phyloP scores from a whole-genome alignment of 1,140 invertebrate species.

The Lethrus apterus region DNA sequence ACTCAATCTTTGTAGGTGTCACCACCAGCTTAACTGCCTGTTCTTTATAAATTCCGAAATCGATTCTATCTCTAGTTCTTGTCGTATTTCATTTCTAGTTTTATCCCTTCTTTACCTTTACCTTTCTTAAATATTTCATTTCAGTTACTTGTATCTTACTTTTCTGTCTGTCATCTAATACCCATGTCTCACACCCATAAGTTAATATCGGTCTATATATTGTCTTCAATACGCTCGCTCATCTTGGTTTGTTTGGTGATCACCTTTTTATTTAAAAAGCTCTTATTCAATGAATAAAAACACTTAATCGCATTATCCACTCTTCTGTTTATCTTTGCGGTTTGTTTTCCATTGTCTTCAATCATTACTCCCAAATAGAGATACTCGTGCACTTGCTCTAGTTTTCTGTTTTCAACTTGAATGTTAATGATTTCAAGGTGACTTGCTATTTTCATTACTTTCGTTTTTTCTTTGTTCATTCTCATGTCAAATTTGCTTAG shows the following conservation, averaged over 20 bases:
- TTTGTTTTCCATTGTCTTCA: slow-evolving; percentile 4
- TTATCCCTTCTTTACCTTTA: slow-evolving; percentile 7
- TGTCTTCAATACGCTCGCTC: background rate
- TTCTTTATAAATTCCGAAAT: too few relatives aligned
- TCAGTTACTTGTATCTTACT: slow-evolving; percentile 5
- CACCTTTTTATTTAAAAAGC: slow-evolving; percentile 1
- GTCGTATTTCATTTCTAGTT: slow-evolving; percentile 8
- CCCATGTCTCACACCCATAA: background rate
- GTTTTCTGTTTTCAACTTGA: background rate
- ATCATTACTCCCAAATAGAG: background rate
- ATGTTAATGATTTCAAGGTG: slow-evolving; percentile 1
- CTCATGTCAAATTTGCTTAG: too few relatives aligned
- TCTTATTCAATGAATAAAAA: slow-evolving; percentile 5
- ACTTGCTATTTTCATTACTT: slow-evolving; percentile 2
- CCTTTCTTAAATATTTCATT: slow-evolving; percentile 6
- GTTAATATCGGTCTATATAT: slow-evolving; percentile 5
- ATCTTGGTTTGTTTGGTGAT: background rate
- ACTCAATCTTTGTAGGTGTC: too few relatives aligned
- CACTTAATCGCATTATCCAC: background rate
- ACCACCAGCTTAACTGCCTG: too few relatives aligned
- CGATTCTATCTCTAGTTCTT: too few relatives aligned
- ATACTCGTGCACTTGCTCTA: background rate
- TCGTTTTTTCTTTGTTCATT: slow-evolving; percentile 3
- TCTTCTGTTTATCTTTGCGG: background rate
- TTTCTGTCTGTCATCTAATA: slow-evolving; percentile 4